A percentile compares a stretch with the other conserved stretches of the same genome.
These are phyloP conservation scores for Myripristis jacobus DNA, from an alignment of 2,797 vertebrate genomes.

Conservation along the genomic window DNA sequence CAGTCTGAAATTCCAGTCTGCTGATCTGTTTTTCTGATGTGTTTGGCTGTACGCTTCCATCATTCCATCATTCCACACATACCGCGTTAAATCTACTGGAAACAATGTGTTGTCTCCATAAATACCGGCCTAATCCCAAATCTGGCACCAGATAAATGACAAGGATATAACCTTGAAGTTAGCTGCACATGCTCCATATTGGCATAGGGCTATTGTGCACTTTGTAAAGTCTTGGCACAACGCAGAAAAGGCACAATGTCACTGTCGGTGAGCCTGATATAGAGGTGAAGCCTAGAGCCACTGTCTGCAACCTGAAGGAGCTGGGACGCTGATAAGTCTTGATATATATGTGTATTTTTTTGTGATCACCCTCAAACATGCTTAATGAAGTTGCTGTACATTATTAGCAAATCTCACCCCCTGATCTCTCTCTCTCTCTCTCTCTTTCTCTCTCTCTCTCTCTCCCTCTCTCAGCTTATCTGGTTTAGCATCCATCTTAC, in stretches of 20 bases:
- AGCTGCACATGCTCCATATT: conserved; percentile 15
- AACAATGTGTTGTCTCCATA: conserved; percentile 34
- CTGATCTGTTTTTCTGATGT: conserved; percentile 18
- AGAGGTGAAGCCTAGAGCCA: too few relatives aligned
- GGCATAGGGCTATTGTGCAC: neutral
- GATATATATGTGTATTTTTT: too few relatives aligned
- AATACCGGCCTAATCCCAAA: conserved; percentile 36
- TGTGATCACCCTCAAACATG: too few relatives aligned
- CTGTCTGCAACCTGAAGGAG: too few relatives aligned
- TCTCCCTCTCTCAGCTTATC: conserved; percentile 32
- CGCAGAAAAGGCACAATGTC: neutral
- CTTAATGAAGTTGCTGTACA: too few relatives aligned
- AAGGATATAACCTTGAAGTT: neutral
- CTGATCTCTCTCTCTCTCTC: neutral
- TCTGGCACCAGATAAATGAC: conserved; percentile 19
- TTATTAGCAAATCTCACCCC: conserved; percentile 1
- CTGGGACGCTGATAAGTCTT: too few relatives aligned
- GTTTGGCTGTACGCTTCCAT: conserved; percentile 13
- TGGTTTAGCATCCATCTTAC: conserved; percentile 59
- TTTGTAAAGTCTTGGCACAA: neutral
- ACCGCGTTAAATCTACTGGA: conserved; percentile 32
- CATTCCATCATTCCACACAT: conserved; percentile 34
- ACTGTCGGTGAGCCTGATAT: neutral
- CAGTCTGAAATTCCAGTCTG: conserved; percentile 25
- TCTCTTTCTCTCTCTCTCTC: too few relatives aligned